Evolutionary conservation across 2,113 vertebrate species (phyloP), one percentile per base, ranked within the genome.

Genomic region (Cettia cetti): DNA sequence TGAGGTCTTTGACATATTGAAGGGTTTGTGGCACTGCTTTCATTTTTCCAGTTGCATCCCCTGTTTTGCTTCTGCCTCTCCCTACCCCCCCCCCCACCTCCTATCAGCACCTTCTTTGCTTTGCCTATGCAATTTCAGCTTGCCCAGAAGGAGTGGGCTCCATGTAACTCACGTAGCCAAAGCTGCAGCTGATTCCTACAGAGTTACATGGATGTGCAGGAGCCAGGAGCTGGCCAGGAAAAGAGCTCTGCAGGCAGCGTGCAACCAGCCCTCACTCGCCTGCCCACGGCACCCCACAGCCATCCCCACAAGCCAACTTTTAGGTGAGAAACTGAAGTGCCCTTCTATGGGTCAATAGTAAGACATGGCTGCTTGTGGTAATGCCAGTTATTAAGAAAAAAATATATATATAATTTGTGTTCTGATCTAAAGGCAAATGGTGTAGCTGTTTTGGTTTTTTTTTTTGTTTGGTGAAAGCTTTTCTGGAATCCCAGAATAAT

Each of bases 11-110:
- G 79, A 37, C 19, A 3, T 6, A 19, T 75, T 10, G 31, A 65
- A 61, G 8, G 11, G 33, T 50, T 95, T 89, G 22, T 40, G 68
- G n/a, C 30, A 24, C 61, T 33, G 30, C 18, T 14, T 78, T 70
- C 13, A 1, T 77, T 95, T 94, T 66, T 52, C 60, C 54, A 56
- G 1, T 68, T 84, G 95, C 89, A 98, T 98, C 98, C 98, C 98
- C 98, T 98, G 98, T 96, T 98, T 98, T 98, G 98, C 97, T 95
- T 98, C 98, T 98, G 98, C 94, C 91, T 90, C 86, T 96, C 91
- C 88, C 71, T 72, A 81, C 42, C 42, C 82, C 57, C 24, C 26
- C 22, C 8, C 39, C 33, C 69, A 39, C n/a, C 63, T 82, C 71
- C 90, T 70, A 3, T 15, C 45, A 59, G 74, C 81, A 96, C 97